Base-by-base conservation (phyloP, 1,140 invertebrate genomes). In the Drosophila jambulina region DNA sequence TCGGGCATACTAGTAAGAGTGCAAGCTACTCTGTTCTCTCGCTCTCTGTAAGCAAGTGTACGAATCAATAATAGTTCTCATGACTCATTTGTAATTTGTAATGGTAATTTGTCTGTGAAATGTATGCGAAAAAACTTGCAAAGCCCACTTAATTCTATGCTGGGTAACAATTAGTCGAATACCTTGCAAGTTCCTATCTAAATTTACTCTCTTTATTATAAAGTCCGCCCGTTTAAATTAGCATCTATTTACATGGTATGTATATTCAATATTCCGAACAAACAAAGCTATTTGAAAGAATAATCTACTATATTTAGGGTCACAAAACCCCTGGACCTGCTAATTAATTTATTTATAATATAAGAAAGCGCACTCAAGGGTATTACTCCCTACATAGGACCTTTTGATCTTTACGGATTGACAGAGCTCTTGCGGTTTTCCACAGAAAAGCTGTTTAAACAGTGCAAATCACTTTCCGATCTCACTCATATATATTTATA, bases 271-370 rank as follows among this genome's bases (percentile, higher is more conserved):
- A 65, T 36, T 21, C 19, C 3, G 6, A 45, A 32, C 32, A 63
- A 46, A 62, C 15, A 48, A 48, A 62, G 10, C 25, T 15, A 17
- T 38, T 63, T 48, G 8, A 10, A 15, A 17, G 15, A 46, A 48
- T 29, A 36, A 29, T 67, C 58, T 48, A n/a, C 25, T 27, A 27
- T 49, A 65, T 48, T 38, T 48, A 1, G 19, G 42, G n/a, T 67
- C 42, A 46, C 19, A 36, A 17, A 60, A 12, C 13, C 53, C 15
- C 46, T 9, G 56, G 13, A 19, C 6, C 13, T 13, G 58, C 13
- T 46, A 67, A 67, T 63, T 46, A 63, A 67, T 63, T 63, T 4
- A 46, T n/a, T 29, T 64, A 8, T 29, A 2, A 62, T 12, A 27
- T 1, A n/a, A 15, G 19, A 62, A 32, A 43, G 6, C 48, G 13